These are phyloP conservation scores for Ommatoiulus sabulosus DNA, from an alignment of 2,888 invertebrate genomes.

Conservation along the genomic window DNA sequence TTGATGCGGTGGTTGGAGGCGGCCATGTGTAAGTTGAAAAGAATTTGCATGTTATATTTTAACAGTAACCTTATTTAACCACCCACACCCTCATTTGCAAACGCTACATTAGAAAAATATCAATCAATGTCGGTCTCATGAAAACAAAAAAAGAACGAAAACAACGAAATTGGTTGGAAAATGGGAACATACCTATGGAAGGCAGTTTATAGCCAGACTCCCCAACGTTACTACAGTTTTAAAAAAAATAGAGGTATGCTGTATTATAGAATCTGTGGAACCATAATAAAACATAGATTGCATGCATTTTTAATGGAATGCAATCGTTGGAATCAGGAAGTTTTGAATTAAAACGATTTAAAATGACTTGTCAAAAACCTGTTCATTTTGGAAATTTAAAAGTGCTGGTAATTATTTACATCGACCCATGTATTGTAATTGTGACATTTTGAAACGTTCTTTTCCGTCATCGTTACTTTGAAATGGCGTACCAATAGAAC, in stretches of 20 bases:
- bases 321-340: neutral
- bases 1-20: neutral
- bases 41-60: neutral
- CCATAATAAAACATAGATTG: neutral
- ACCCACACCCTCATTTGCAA: slow-evolving; percentile 41
- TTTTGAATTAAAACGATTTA: neutral
- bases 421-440: too few relatives aligned
- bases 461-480: too few relatives aligned
- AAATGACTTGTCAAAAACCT: slow-evolving; percentile 14
- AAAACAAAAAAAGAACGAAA: neutral
- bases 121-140: slow-evolving; percentile 38
- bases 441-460: too few relatives aligned
- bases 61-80: slow-evolving; percentile 40
- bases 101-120: neutral
- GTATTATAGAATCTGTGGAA: neutral
- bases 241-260: neutral
- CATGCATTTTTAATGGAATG: neutral
- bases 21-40: neutral
- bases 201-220: neutral
- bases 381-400: neutral
- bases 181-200: neutral
- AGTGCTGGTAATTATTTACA: neutral
- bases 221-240: neutral
- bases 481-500: too few relatives aligned
- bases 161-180: slow-evolving; percentile 24